Percentiles rank a stretch among this genome's conserved stretches.
phyloP scores from a whole-genome alignment of 1,140 invertebrate species.

The Drosophila yakuba region DNA sequence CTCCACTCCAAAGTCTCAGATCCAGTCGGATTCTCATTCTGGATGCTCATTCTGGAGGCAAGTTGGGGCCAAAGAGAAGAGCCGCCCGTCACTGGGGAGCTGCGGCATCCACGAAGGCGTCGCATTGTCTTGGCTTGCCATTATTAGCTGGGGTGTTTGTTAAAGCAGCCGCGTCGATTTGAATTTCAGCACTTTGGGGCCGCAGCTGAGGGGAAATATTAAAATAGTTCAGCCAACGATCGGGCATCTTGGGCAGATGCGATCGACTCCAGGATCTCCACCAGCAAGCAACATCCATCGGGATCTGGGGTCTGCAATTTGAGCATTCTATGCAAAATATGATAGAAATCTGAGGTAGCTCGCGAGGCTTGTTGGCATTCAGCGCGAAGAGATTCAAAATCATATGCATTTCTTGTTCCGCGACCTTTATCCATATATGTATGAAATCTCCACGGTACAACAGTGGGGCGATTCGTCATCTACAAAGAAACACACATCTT shows the following conservation, averaged over 20 bases:
- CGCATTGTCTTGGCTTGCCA: constrained; percentile 72
- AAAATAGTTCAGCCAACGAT: constrained; percentile 63
- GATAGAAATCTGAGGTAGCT: constrained; percentile 66
- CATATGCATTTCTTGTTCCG: constrained; percentile 58
- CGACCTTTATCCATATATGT: constrained; percentile 26
- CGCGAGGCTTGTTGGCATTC: constrained; percentile 54
- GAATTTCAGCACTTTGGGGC: constrained; percentile 56
- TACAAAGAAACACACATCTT: too few relatives aligned
- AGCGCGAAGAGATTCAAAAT: constrained; percentile 63
- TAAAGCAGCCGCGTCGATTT: constrained; percentile 65
- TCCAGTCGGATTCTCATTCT: not conserved
- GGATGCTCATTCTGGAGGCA: constrained; percentile 24
- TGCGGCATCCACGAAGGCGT: constrained; percentile 55
- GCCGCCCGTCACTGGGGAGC: constrained; percentile 48
- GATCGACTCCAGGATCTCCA: constrained; percentile 20
- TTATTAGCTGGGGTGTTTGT: constrained; percentile 78
- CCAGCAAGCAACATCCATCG: constrained; percentile 4
- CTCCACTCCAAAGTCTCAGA: constrained; percentile 8
- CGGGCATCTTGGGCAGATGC: constrained; percentile 14
- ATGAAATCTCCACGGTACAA: not conserved
- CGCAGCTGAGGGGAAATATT: constrained; percentile 58
- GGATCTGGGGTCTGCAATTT: constrained; percentile 38
- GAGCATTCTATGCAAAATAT: constrained; percentile 80
- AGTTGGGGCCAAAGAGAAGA: constrained; percentile 26
- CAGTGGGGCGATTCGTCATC: constrained; percentile 8